phyloP scores from a whole-genome alignment of 2,113 vertebrate species.

The Lepidothrix coronata region DNA sequence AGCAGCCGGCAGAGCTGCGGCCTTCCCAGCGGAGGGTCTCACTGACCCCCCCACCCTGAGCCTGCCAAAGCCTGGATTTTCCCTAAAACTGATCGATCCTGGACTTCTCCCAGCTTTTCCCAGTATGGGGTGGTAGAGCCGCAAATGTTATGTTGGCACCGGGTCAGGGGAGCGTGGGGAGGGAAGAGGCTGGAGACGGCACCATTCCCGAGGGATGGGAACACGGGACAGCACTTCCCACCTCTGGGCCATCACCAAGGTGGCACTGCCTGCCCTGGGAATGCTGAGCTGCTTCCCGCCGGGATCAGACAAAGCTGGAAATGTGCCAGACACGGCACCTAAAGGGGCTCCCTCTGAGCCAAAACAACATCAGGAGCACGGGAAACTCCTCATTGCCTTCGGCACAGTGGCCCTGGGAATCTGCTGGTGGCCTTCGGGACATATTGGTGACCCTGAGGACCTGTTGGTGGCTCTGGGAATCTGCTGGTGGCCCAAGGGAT shows the following conservation, averaged over 20 bases:
- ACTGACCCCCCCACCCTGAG: not conserved
- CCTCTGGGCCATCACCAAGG: not conserved
- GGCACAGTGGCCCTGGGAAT: not conserved
- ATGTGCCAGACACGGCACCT: not conserved
- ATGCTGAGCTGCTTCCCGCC: not conserved
- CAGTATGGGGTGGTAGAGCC: not conserved
- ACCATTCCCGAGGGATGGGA: not conserved
- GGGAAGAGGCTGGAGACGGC: not conserved
- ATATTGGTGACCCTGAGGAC: not conserved
- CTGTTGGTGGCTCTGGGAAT: not conserved
- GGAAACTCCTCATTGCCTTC: not conserved
- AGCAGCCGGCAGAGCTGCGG: not conserved
- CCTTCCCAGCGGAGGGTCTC: not conserved
- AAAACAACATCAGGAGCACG: not conserved
- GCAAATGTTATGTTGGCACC: not conserved
- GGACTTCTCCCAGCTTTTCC: not conserved
- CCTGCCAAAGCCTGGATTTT: not conserved
- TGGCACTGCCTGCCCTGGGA: not conserved
- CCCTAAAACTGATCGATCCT: not conserved
- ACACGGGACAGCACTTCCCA: fast-evolving
- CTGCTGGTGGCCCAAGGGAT: not conserved
- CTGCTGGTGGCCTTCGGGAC: not conserved
- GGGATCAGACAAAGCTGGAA: not conserved
- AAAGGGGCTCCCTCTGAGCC: not conserved
- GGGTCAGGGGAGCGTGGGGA: not conserved